These are phyloP conservation scores for Scomber colias DNA, from an alignment of 2,113 vertebrate species.

Conservation along the genomic window DNA sequence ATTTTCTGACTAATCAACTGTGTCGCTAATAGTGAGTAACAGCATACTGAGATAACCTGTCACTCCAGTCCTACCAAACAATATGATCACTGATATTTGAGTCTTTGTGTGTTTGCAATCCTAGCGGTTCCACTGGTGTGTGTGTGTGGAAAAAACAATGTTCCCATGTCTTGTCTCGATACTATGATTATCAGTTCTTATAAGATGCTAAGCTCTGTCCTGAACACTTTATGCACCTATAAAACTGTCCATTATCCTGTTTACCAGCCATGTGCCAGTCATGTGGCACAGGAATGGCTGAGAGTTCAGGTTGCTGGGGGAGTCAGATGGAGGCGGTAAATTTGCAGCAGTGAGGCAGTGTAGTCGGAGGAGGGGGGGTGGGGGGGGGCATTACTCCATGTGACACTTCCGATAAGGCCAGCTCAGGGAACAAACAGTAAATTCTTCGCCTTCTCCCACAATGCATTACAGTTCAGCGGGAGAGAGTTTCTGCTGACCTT, in stretches of 20 bases:
- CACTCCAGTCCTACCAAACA: not conserved
- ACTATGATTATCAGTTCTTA: not conserved
- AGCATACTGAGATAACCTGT: not conserved
- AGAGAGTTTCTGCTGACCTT: constrained; percentile 72
- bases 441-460: constrained; percentile 34
- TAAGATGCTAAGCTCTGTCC: constrained; percentile 3
- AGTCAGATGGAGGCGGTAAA: not conserved
- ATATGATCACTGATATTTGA: not conserved
- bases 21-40: not conserved
- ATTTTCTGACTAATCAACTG: not conserved
- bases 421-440: constrained; percentile 45
- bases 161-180: not conserved
- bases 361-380: not conserved
- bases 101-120: not conserved
- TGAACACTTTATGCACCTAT: constrained; percentile 33
- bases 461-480: constrained; percentile 53
- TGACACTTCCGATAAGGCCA: constrained; percentile 69
- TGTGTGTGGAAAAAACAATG: not conserved
- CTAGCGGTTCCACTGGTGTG: not conserved
- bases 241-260: constrained; percentile 35
- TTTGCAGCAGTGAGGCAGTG: constrained; percentile 21
- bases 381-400: constrained; percentile 20
- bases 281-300: constrained; percentile 8
- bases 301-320: constrained; percentile 13
- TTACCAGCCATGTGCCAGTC: constrained; percentile 28